Percentiles rank a stretch among this genome's conserved stretches.
Conservation (phyloP, 1,140 invertebrate species). For the Heterodera schachtii region DNA sequence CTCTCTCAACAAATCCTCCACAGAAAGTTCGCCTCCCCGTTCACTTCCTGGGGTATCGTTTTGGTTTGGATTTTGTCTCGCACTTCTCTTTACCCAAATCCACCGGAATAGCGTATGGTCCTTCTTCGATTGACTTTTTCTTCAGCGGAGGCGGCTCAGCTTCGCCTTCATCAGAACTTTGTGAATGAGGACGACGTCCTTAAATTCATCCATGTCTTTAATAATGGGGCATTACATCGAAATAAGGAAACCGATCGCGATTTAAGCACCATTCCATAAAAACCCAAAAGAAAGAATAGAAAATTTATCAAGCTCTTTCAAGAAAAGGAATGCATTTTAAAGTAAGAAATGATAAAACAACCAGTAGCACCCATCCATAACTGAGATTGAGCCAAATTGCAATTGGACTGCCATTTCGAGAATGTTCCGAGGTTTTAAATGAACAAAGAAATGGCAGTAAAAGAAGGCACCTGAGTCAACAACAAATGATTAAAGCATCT, state of each 20-base stretch:
- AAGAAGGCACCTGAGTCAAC: too few species aligned
- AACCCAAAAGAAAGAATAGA: background rate
- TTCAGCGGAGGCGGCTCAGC: slow-evolving; percentile 6
- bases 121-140: slow-evolving; percentile 26
- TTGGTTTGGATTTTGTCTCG: background rate
- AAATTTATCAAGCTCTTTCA: background rate
- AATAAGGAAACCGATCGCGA: background rate
- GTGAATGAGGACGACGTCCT: background rate
- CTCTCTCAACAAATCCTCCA: slow-evolving; percentile 12
- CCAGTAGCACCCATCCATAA: background rate
- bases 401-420: background rate
- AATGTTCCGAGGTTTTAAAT: background rate
- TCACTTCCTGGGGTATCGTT: background rate
- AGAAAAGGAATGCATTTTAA: background rate
- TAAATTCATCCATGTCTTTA: background rate
- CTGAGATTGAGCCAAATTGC: background rate
- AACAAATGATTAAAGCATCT: background rate
- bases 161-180: slow-evolving; percentile 2
- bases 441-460: too few species aligned
- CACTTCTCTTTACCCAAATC: slow-evolving; percentile 12
- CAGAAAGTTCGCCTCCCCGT: background rate
- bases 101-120: slow-evolving; percentile 23
- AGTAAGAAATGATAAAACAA: background rate
- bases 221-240: background rate
- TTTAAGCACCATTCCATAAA: background rate